These are phyloP conservation scores for Chamaetylas fuelleborni DNA, from an alignment of 2,113 vertebrate species.

Conservation along the genomic window DNA sequence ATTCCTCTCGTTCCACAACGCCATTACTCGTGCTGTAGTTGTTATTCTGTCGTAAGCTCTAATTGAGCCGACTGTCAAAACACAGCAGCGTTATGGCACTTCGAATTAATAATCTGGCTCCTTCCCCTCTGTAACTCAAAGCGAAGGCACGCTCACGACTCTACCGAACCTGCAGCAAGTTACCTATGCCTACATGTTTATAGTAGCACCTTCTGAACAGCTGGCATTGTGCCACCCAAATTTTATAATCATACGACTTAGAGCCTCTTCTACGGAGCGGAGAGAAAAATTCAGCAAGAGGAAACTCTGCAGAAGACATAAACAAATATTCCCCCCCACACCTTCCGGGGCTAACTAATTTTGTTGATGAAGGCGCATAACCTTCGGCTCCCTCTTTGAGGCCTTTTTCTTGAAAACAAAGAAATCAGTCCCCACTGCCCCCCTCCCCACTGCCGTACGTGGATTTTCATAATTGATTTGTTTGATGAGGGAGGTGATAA, in stretches of 20 bases:
- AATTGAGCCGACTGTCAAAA: conserved; percentile 50
- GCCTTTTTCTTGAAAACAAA: conserved; percentile 47
- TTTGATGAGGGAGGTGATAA: background rate
- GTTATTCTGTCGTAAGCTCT: conserved; percentile 7
- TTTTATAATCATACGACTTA: background rate
- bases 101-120: background rate
- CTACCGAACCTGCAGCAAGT: background rate
- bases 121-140: background rate
- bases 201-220: background rate
- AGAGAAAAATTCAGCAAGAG: background rate
- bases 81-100: background rate
- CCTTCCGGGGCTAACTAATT: background rate
- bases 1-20: background rate
- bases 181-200: background rate
- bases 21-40: background rate
- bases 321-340: background rate
- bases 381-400: background rate
- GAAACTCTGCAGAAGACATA: background rate
- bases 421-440: background rate
- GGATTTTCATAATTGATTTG: background rate
- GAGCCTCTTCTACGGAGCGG: fast-evolving
- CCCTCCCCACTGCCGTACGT: background rate
- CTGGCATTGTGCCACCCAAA: background rate
- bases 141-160: background rate
- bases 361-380: background rate